phyloP scores from a whole-genome alignment of 1,140 invertebrate species.

The Leguminivora glycinivorella region DNA sequence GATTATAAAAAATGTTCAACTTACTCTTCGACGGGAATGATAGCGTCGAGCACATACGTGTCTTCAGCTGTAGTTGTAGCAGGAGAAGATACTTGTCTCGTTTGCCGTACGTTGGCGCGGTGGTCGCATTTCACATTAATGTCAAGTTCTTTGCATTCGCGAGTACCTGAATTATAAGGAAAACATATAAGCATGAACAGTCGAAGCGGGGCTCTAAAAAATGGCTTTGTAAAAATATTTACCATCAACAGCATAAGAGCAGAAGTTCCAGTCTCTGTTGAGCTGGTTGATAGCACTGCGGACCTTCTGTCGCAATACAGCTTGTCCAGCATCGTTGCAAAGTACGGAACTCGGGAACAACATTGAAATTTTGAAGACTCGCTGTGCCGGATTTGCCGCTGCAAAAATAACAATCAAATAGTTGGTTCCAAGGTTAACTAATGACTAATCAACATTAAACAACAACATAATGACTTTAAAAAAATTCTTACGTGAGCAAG shows the following conservation, averaged over 20 bases:
- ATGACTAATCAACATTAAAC: conserved; percentile 3
- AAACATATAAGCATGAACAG: too few relatives aligned
- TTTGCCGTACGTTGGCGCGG: conserved; percentile 80
- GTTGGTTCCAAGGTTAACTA: conserved; percentile 15
- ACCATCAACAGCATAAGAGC: conserved; percentile 92
- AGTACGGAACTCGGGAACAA: conserved; percentile 95
- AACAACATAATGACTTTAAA: conserved; percentile 21
- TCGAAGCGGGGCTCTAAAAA: too few relatives aligned
- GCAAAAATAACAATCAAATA: conserved; percentile 46
- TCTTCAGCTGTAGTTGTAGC: conserved; percentile 81
- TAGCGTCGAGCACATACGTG: conserved; percentile 88
- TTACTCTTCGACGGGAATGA: conserved; percentile 91
- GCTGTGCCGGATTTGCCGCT: conserved; percentile 91
- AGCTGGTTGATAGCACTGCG: conserved; percentile 92
- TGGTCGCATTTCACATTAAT: conserved; percentile 95
- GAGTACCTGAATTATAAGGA: conserved; percentile 56
- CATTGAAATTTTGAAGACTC: conserved; percentile 95
- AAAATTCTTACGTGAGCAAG: conserved; percentile 88
- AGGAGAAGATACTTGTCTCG: conserved; percentile 79
- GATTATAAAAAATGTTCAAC: conserved; percentile 53
- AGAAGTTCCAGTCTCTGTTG: conserved; percentile 96
- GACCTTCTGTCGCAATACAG: conserved; percentile 92
- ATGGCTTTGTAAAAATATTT: conserved; percentile 39
- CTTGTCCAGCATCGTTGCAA: conserved; percentile 96
- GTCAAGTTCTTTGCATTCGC: conserved; percentile 92